A percentile compares a stretch with the other conserved stretches of the same genome.
These are phyloP conservation scores for Drosophila austrosaltans DNA, from an alignment of 2,888 invertebrate genomes.

Conservation along the genomic window DNA sequence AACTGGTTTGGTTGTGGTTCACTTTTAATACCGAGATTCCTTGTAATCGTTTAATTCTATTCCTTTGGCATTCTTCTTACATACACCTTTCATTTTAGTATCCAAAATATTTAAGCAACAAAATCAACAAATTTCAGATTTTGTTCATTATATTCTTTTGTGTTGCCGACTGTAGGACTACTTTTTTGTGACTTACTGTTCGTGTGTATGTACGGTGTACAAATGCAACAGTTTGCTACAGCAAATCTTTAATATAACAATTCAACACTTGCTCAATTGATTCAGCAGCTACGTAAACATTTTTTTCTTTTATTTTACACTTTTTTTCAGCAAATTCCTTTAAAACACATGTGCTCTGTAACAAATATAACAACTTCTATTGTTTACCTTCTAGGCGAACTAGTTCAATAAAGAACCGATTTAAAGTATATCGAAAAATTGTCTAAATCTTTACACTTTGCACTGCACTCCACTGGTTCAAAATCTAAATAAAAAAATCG, in stretches of 20 bases:
- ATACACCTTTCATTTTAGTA: no score
- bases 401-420: neutral
- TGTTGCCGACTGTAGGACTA: neutral
- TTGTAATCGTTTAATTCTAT: no score
- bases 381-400: constrained; percentile 1
- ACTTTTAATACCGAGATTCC: no score
- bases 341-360: neutral
- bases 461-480: neutral
- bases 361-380: constrained; percentile 2
- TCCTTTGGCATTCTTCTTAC: no score
- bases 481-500: no score
- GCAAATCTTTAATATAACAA: neutral
- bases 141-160: neutral
- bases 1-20: no score
- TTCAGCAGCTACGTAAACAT: neutral
- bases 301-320: neutral
- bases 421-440: neutral
- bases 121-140: neutral
- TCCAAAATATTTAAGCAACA: no score
- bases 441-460: neutral
- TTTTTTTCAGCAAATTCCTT: neutral
- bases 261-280: neutral
- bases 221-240: neutral
- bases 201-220: neutral
- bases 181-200: neutral